Base-by-base conservation (phyloP, 2,888 invertebrate species). In the Agonum fuliginosum region DNA sequence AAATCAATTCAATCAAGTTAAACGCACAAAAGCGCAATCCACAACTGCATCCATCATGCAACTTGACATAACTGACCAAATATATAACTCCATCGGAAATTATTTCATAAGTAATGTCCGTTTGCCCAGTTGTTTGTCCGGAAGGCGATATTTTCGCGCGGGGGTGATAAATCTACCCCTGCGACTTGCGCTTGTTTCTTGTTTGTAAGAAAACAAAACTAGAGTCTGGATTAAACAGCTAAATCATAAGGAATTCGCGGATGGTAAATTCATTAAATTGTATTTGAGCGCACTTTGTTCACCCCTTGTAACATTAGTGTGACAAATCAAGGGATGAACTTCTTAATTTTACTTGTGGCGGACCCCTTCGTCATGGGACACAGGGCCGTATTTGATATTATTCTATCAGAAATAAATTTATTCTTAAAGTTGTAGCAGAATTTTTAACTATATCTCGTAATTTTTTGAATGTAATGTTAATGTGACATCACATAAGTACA, bases 301-400 rank as follows among this genome's bases (percentile, higher is more conserved):
- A 12, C 54, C 37, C 37, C 43, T 67, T 71, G 58, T 58, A 75
- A 76, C 27, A 69, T 69, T 76, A 69, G 54, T 69, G 76, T 76
- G 76, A 67, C 76, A 67, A 76, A 76, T 76, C 76, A 76, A 76
- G 76, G 83, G 83, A 86, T 86, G 85, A 85, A 84, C 85, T 85
- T 85, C 86, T 86, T 86, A 86, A 86, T 86, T 86, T 86, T 84
- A 83, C 85, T 82, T 83, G 84, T 84, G 85, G 84, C 83, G 83
- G 83, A 82, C 19, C 51, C 30, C 37, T 51, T 69, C 30, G 65
- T n/a, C 69, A 69, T 34, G 12, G 12, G 10, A 24, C 4, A 8
- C 43, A 62, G 62, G 41, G 5, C 37, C 73, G 74, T 24, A 22
- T 6, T 54, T 14, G 14, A 3, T 1, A 14, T 12, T 17, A 62